Base-by-base conservation (phyloP, 2,888 invertebrate genomes). In the Griposia aprilina region DNA sequence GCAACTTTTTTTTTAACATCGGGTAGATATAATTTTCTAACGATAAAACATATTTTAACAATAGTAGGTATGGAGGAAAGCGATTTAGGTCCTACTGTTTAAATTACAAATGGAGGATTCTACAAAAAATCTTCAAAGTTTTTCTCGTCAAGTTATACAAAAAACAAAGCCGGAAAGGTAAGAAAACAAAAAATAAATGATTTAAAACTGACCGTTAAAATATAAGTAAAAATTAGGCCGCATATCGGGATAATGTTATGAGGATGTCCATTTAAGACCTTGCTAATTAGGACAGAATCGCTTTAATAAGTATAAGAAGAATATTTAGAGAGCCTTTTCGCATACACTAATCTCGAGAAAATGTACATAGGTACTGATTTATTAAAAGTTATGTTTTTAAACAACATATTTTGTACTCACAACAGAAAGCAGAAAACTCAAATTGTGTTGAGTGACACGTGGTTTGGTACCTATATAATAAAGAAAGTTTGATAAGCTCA, bases 21-120 rank as follows among this genome's bases (percentile, higher is more conserved):
- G 4, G n/a, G 50, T 77, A 52, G 3, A 69, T 62, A 59, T 69
- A 30, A 69, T 41, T 15, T 62, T 45, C 10, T 17, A 30, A 59
- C 0, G n/a, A 17, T 62, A 74, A 79, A 83, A 83, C 70, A 82
- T 72, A 83, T 60, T 73, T 81, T 76, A 84, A 68, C 67, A 81
- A 63, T 75, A 30, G 11, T 48, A 74, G 15, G 7, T 48, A 74
- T 20, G 7, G 17, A 30, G 15, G 23, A 30, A 74, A 66, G 23
- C 17, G 10, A 79, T 57, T 63, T n/a, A 20, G 52, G 52, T 52
- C 50, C 50, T 50, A 17, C 10, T 41, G 26, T 26, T 74, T 2
- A 30, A 57, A 69, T 23, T 23, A 52, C 13, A n/a, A 68, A 17
- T n/a, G 2, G 6, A 52, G 6, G n/a, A 57, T 70, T 30, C 26